Conservation (phyloP, 2,888 invertebrate species). For the Andrena chrysosceles region DNA sequence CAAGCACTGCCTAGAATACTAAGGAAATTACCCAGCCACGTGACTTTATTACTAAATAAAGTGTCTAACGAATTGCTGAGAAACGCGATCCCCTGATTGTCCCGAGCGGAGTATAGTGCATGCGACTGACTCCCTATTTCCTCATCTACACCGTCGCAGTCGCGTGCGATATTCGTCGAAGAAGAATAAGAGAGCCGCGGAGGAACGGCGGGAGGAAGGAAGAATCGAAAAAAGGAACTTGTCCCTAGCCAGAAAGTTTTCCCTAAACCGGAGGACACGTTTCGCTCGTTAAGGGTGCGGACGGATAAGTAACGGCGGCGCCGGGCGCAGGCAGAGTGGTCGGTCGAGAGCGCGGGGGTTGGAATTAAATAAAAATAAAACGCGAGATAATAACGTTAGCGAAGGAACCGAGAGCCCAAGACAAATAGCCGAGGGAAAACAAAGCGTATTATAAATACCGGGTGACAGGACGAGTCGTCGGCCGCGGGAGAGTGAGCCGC, state of each 20-base stretch:
- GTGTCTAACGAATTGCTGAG: neutral
- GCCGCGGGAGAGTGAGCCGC: slow-evolving; percentile 51
- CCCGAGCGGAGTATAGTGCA: neutral
- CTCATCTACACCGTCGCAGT: too few relatives aligned
- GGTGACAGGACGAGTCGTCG: slow-evolving; percentile 71
- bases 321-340: slow-evolving; percentile 53
- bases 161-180: neutral
- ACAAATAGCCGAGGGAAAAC: slow-evolving; percentile 79
- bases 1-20: neutral
- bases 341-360: slow-evolving; percentile 38
- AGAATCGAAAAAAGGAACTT: slow-evolving; percentile 21
- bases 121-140: neutral
- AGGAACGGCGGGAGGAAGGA: neutral
- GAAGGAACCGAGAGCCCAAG: slow-evolving; percentile 74
- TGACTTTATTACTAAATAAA: neutral
- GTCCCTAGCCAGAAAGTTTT: slow-evolving; percentile 48
- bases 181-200: neutral
- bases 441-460: slow-evolving; percentile 80
- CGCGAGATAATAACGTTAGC: slow-evolving; percentile 74
- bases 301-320: slow-evolving; percentile 68
- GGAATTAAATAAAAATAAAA: slow-evolving; percentile 80
- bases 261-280: slow-evolving; percentile 62
- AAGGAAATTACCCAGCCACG: neutral
- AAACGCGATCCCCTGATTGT: neutral
- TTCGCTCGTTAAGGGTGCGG: slow-evolving; percentile 68